Evolutionary conservation across 2,113 vertebrate genomes (phyloP).

Genomic region (Phylloscopus trochilus): DNA sequence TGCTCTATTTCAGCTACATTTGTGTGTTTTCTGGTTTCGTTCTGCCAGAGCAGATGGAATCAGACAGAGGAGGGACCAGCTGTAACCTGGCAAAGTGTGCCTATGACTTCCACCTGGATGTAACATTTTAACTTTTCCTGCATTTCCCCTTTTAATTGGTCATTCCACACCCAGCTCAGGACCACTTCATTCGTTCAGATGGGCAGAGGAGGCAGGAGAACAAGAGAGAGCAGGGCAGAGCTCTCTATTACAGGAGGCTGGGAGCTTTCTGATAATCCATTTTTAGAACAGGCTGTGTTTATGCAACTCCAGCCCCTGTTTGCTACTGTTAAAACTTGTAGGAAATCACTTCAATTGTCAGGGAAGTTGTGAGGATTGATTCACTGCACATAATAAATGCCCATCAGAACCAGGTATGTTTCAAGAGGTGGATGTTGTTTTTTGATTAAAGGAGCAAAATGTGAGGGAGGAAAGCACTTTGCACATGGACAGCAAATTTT

Average conservation of each 20-base stretch:
- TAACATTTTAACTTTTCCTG: neutral
- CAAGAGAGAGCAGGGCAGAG: neutral
- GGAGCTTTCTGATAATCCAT: neutral
- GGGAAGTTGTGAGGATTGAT: neutral
- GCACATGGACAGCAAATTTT: fast-evolving
- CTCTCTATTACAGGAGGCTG: neutral
- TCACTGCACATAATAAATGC: neutral
- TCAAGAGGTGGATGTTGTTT: neutral
- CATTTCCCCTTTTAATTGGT: neutral
- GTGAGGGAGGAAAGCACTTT: neutral
- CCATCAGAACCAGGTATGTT: neutral
- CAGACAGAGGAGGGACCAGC: neutral
- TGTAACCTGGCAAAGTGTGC: neutral
- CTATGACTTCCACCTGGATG: neutral
- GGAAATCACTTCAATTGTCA: neutral
- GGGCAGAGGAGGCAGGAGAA: neutral
- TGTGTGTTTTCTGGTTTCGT: neutral
- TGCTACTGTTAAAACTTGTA: neutral
- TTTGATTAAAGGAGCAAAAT: neutral
- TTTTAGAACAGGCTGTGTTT: neutral
- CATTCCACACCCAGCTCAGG: neutral
- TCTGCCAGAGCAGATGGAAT: neutral
- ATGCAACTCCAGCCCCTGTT: neutral
- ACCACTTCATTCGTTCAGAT: neutral
- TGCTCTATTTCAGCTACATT: neutral